phyloP scores from a whole-genome alignment of 2,113 vertebrate species.

The Taurulus bubalis region DNA sequence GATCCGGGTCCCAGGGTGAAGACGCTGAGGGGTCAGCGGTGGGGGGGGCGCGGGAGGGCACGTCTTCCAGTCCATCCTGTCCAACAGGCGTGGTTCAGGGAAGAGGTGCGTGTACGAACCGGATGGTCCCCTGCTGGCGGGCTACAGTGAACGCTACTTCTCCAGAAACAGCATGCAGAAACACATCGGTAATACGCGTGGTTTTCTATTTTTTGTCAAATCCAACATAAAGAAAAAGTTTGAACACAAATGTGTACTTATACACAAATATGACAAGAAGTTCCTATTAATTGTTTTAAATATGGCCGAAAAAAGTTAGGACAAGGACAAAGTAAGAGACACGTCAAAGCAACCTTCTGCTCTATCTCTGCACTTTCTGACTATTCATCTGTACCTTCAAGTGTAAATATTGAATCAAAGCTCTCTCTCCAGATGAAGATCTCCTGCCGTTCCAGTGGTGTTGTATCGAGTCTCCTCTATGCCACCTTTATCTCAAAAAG shows the following conservation, averaged over 20 bases:
- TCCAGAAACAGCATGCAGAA: conserved; percentile 67
- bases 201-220: background rate
- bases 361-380: background rate
- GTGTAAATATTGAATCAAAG: background rate
- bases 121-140: conserved; percentile 82
- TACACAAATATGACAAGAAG: background rate
- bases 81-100: conserved; percentile 78
- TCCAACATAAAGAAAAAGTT: background rate
- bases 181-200: conserved; percentile 79
- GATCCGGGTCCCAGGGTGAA: conserved; percentile 49
- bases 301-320: background rate
- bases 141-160: conserved; percentile 85
- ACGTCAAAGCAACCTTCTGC: background rate
- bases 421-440: conserved; percentile 78
- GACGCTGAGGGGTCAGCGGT: conserved; percentile 74
- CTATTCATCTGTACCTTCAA: background rate
- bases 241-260: background rate
- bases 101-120: conserved; percentile 84
- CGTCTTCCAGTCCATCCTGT: conserved; percentile 79
- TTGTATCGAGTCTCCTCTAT: conserved; percentile 82
- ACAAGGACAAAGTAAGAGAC: background rate
- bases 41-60: conserved; percentile 74
- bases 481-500: conserved; percentile 82
- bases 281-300: background rate
- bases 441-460: conserved; percentile 87